Conservation (phyloP, 2,113 vertebrate species). For the Pyrgilauda ruficollis region DNA sequence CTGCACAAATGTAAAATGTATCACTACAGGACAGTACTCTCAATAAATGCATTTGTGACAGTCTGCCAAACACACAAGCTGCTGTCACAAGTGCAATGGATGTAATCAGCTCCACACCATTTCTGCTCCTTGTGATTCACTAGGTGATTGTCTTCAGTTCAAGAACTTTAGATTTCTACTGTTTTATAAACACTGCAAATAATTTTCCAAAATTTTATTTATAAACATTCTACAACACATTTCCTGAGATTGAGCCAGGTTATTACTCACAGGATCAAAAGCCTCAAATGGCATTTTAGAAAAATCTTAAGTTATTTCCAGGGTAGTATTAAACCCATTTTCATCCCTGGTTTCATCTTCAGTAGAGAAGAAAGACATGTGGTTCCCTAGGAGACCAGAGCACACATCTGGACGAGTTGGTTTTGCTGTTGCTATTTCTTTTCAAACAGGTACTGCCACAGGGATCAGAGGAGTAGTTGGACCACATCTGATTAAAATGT, state of each 20-base stretch:
- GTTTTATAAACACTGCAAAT: not conserved
- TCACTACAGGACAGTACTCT: not conserved
- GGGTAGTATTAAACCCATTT: not conserved
- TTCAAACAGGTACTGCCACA: not conserved
- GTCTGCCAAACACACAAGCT: not conserved
- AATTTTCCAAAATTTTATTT: not conserved
- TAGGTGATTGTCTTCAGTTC: not conserved
- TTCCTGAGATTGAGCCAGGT: not conserved
- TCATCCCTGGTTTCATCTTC: not conserved
- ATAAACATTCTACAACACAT: not conserved
- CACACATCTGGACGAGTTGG: not conserved
- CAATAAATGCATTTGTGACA: not conserved
- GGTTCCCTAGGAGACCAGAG: not conserved
- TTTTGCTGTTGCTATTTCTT: not conserved
- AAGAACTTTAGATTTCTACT: not conserved
- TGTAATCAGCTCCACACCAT: not conserved
- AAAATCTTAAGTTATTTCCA: not conserved
- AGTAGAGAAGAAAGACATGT: not conserved
- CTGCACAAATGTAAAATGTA: not conserved
- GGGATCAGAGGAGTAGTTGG: not conserved
- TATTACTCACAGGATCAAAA: not conserved
- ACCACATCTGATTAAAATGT: not conserved
- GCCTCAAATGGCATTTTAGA: not conserved
- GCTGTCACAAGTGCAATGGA: not conserved
- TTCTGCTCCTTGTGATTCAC: not conserved